These are phyloP conservation scores for Hormaphis cornu DNA, from an alignment of 1,140 invertebrate genomes.

Conservation along the genomic window DNA sequence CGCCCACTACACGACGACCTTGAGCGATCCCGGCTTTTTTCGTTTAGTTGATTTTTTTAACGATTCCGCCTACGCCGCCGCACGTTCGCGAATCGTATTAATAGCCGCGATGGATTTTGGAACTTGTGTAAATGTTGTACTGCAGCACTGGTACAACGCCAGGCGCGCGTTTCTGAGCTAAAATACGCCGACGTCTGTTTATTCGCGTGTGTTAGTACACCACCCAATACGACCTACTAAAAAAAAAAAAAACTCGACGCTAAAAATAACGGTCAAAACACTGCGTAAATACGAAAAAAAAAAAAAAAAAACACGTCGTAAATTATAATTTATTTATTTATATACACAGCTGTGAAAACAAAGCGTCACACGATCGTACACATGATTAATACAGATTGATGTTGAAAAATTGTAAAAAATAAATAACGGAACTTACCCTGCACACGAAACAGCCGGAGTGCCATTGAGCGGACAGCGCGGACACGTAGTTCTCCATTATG, in stretches of 20 bases:
- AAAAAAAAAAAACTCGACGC: neutral
- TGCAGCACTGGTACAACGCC: conserved; percentile 16
- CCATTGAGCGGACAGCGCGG: conserved; percentile 95
- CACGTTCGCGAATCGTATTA: conserved; percentile 2
- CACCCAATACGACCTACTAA: neutral
- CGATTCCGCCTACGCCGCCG: neutral
- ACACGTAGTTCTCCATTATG: conserved; percentile 99
- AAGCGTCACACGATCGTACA: too few relatives aligned
- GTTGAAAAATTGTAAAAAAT: too few relatives aligned
- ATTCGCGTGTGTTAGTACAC: neutral
- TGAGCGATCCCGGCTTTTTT: too few relatives aligned
- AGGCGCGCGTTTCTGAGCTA: neutral
- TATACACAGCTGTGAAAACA: too few relatives aligned
- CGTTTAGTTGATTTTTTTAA: too few relatives aligned
- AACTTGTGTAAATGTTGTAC: too few relatives aligned
- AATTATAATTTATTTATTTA: too few relatives aligned
- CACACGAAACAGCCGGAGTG: conserved; percentile 99
- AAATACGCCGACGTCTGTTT: neutral
- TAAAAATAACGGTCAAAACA: neutral
- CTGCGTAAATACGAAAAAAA: neutral
- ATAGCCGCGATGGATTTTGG: neutral
- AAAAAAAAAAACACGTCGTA: neutral
- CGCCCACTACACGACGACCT: too few relatives aligned
- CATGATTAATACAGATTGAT: too few relatives aligned
- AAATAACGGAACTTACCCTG: conserved; percentile 65